Base-by-base conservation (phyloP, 1,140 invertebrate species). In the Drosophila carrolli region DNA sequence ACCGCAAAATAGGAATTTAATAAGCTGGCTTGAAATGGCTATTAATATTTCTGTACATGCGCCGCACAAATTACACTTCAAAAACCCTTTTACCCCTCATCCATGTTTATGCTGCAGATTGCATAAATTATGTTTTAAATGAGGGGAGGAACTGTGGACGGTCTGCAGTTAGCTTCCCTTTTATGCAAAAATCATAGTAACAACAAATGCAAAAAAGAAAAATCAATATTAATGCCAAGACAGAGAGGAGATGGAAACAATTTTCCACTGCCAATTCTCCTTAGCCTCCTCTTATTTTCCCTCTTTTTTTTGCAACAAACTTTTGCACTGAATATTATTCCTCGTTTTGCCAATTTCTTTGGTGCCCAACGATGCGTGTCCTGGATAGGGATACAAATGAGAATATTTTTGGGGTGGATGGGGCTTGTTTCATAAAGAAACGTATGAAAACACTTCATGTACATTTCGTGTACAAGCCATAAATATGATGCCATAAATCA, bases 201-300 rank as follows among this genome's bases (percentile, higher is more conserved):
- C 38, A 40, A 60, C 38, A 29, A 60, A 62, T 27, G 37, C 37
- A 65, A 47, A 38, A 14, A 43, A 41, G n/a, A 48, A 71, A 72
- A 72, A 72, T 72, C 53, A 72, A 72, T 72, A 72, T 71, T 71
- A 58, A 71, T 72, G 53, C 53, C 66, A 71, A 72, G 60, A 55
- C 40, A 14, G 60, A 13, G 59, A 37, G 40, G 48, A 50, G 62
- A 56, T 55, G 67, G 62, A 27, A 68, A 38, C 43, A 37, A 67
- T 55, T 70, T 43, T 16, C 65, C 51, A 35, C 48, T 41, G 19
- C 43, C 44, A 41, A 29, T 65, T 27, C 62, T 16, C 56, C 56
- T 61, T 46, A 2, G 50, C 23, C 38, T 43, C 14, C 27, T 44
- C 40, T 7, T 47, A n/a, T 61, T 16, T 29, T 19, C 11, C 14